Conservation (phyloP, 2,113 vertebrate genomes). For the Struthio camelus region DNA sequence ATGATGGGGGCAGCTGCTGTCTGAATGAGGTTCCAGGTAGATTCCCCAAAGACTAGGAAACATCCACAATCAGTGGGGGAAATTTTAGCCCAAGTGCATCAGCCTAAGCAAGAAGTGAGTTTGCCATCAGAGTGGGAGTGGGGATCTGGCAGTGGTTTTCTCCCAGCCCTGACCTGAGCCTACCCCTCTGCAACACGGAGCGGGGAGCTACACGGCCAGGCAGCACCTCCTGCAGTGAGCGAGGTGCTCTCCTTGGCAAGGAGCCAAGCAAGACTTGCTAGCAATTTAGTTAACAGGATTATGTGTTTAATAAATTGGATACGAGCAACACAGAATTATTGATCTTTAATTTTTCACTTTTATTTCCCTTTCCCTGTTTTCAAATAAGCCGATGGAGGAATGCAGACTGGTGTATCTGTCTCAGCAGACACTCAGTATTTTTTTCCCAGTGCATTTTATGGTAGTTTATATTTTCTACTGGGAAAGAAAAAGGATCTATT, state of each 20-base stretch:
- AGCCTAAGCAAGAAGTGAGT: background rate
- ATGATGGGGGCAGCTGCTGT: background rate
- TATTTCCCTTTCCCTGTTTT: background rate
- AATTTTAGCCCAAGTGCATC: background rate
- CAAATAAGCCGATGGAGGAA: background rate
- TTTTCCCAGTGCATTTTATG: background rate
- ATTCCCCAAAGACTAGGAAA: background rate
- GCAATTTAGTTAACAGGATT: background rate
- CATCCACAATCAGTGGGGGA: background rate
- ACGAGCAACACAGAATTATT: background rate
- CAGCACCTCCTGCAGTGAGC: background rate
- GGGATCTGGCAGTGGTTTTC: rapidly evolving
- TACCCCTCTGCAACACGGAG: background rate
- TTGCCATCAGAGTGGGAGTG: background rate
- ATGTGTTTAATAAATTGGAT: background rate
- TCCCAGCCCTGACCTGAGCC: background rate
- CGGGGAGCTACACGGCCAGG: too few relatives aligned
- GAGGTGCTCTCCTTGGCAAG: background rate
- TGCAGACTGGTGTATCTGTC: background rate
- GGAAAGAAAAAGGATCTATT: background rate
- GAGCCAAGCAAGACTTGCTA: background rate
- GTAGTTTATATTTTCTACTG: background rate
- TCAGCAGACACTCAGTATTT: background rate
- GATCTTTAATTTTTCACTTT: background rate
- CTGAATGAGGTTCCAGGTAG: background rate